Percentiles rank a stretch among this genome's conserved stretches.
Conservation (phyloP, 1,140 invertebrate species). For the Drosophila obscura region DNA sequence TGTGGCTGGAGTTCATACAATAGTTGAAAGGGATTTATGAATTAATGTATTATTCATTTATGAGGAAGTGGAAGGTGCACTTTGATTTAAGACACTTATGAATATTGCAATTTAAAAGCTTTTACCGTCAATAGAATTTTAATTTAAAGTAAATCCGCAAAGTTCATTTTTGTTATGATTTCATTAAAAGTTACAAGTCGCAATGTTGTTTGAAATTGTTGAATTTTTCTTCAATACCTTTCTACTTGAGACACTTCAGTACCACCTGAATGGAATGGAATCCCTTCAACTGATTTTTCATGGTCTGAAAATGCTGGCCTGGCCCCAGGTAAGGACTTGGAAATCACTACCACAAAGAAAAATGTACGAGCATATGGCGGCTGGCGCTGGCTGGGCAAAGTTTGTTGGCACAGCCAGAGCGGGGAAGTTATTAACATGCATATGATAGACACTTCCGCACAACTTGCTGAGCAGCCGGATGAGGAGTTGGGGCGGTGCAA, state of each 20-base stretch:
- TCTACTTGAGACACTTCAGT: background rate
- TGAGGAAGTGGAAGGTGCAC: too few species aligned
- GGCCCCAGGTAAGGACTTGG: background rate
- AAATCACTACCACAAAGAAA: constrained; percentile 1
- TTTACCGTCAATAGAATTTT: background rate
- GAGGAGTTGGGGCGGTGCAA: constrained; percentile 36
- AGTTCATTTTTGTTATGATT: background rate
- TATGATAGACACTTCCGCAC: constrained; percentile 80
- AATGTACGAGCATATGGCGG: too few species aligned
- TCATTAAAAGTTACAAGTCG: background rate
- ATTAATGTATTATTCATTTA: too few species aligned
- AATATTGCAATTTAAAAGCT: too few species aligned
- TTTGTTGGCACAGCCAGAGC: constrained; percentile 1
- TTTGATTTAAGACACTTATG: too few species aligned
- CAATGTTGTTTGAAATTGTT: background rate
- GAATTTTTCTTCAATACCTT: background rate
- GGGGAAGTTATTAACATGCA: constrained; percentile 74
- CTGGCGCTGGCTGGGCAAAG: background rate
- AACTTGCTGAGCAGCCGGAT: constrained; percentile 50
- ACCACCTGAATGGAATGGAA: constrained; percentile 4
- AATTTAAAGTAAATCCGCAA: background rate
- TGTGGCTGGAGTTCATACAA: background rate
- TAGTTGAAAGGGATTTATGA: too few species aligned
- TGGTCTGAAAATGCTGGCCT: background rate
- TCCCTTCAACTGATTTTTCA: background rate